A percentile compares a stretch with the other conserved stretches of the same genome.
Conservation (phyloP, 2,113 vertebrate genomes). For the Axis porcinus region DNA sequence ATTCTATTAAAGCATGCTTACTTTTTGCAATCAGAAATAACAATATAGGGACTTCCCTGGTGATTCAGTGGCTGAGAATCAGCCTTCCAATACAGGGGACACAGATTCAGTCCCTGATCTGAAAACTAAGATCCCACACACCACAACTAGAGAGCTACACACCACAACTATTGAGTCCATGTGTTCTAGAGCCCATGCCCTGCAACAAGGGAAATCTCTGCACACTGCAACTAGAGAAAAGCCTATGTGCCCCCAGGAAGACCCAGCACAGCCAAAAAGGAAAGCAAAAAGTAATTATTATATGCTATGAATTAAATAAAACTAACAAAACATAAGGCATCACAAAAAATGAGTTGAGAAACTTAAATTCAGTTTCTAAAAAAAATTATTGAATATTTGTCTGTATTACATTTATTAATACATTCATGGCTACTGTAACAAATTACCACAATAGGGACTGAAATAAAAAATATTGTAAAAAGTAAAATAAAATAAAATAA, state of each 20-base stretch:
- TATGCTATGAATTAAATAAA: background rate
- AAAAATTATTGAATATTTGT: background rate
- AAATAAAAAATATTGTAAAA: background rate
- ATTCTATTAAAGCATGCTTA: background rate
- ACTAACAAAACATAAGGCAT: background rate
- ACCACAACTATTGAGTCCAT: background rate
- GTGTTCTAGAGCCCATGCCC: background rate
- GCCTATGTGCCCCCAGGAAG: background rate
- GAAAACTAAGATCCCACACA: background rate
- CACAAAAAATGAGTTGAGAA: background rate
- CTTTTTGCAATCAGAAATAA: background rate
- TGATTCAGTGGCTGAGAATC: background rate
- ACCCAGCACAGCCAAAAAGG: background rate
- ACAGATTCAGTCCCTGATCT: background rate
- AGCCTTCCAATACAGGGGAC: background rate
- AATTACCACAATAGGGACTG: background rate
- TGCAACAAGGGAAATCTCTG: background rate
- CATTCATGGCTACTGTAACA: background rate
- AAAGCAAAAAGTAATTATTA: fast-evolving
- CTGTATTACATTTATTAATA: background rate
- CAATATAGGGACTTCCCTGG: background rate
- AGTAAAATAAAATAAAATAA: too few species aligned
- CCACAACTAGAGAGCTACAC: background rate
- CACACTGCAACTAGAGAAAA: background rate
- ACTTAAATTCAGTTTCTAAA: background rate